Evolutionary conservation across 2,113 vertebrate species (phyloP).

Genomic region (Acanthisitta chloris): DNA sequence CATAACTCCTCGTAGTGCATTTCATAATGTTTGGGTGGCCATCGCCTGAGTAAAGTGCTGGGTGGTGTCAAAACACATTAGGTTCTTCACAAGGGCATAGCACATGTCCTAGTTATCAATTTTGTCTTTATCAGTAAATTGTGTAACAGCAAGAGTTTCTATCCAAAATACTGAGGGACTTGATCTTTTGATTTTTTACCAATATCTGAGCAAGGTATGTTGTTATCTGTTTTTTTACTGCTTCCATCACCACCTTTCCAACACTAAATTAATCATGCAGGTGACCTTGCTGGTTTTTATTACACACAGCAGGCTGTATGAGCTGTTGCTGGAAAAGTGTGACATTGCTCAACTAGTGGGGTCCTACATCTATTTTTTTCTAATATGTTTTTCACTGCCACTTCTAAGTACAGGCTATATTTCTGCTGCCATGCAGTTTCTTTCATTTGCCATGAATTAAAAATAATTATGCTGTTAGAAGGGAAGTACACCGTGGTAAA

Average conservation of each 20-base stretch:
- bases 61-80: background rate
- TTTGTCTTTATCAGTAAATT: constrained; percentile 14
- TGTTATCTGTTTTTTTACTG: background rate
- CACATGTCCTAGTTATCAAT: background rate
- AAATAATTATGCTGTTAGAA: background rate
- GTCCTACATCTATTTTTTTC: background rate
- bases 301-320: background rate
- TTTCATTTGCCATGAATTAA: background rate
- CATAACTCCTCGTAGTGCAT: background rate
- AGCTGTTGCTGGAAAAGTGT: background rate
- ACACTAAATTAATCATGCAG: constrained; percentile 21
- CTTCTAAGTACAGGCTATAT: background rate
- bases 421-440: background rate
- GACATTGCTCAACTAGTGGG: background rate
- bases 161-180: background rate
- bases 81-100: background rate
- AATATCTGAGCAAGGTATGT: background rate
- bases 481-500: background rate
- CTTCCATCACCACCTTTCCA: constrained; percentile 2
- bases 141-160: background rate
- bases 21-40: background rate
- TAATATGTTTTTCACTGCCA: background rate
- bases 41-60: background rate
- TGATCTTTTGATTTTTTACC: background rate
- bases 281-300: constrained; percentile 42